Base-by-base conservation (phyloP, 2,113 vertebrate genomes). In the Macquaria australasica region DNA sequence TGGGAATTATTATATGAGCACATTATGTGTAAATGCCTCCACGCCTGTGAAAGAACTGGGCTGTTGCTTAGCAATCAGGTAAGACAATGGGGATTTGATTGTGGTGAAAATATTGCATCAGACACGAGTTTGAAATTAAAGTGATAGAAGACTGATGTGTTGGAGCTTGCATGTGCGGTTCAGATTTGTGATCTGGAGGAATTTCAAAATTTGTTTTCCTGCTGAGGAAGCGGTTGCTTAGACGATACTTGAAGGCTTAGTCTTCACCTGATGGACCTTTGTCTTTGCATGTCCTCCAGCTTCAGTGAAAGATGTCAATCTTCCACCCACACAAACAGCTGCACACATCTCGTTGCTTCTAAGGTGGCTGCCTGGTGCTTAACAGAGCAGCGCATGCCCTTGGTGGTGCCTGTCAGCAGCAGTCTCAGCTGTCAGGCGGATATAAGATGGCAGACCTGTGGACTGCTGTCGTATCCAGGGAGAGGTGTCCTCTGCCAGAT, bases 401-500 rank as follows among this genome's bases (percentile, higher is more conserved):
- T 83, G 89, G 92, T 81, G 90, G 39, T 55, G 86, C 79, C 91
- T 88, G 92, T 93, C 90, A 91, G 89, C 79, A 62, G 84, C 86
- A 79, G 74, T 74, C 87, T 88, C 77, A 50, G 84, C 89, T 93
- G 92, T 93, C 93, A 89, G 87, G 63, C 74, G 67, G 73, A 92
- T 93, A 84, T 86, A 91, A 93, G 87, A 91, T 91, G 93, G 91
- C 91, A 87, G 90, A 87, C 83, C 77, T 69, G 81, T 45, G 85
- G 87, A 73, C 90, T 16, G 66, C 58, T 39, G 79, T 75, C 63
- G 43, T 56, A 73, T 67, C 80, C 81, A 60, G 34, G 37, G 55
- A 59, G 82, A 66, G 48, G 31, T 56, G 74, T 89, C 84, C 83
- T 84, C 82, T 60, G 72, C 56, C 80, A 87, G 81, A 87, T 81